Base-by-base conservation (phyloP, 1,140 invertebrate species). In the Glossosoma conforme region DNA sequence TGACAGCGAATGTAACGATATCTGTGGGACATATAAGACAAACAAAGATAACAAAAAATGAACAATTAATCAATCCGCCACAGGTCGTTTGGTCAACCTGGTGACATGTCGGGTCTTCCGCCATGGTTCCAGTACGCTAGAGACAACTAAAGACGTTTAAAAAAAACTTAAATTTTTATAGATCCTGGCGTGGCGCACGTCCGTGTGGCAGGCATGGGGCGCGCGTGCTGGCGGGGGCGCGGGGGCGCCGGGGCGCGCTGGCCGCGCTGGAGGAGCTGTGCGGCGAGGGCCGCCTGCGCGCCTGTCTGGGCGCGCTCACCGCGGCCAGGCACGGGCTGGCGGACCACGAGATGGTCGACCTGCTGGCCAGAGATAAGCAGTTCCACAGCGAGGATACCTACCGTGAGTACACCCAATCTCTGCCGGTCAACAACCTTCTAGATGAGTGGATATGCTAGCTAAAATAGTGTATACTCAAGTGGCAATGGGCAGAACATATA, bases 301-400 rank as follows among this genome's bases (percentile, higher is more conserved):
- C 75, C 64, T 72, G 79, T 72, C 66, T 89, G n/a, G 80, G 83
- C 1, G 72, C 87, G 25, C 70, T 88, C 13, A 81, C 82, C 1
- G 81, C 81, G 4, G 76, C 85, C 3, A 77, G 84, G 28, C 77
- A 82, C 59, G 86, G 87, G 0, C 66, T 89, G n/a, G 79, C 80
- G 10, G 82, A 85, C 60, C 82, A 80, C 3, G 87, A 89, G 69
- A 80, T 88, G 65, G 65, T 87, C 53, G 86, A 89, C 66, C 66
- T 89, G 13, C 60, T 89, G 20, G 83, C 85, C 1, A 76, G 81
- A 50, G 82, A 87, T 63, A 75, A 82, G n/a, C 72, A 73, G 40
- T 86, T 87, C 42, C 80, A 85, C 61, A 82, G 77, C 50, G 72
- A 74, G 41, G 76, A 75, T 37, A 83, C 81, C 53, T 78, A 82